These are phyloP conservation scores for Sylvia borin DNA, from an alignment of 2,797 vertebrate genomes.

Conservation along the genomic window DNA sequence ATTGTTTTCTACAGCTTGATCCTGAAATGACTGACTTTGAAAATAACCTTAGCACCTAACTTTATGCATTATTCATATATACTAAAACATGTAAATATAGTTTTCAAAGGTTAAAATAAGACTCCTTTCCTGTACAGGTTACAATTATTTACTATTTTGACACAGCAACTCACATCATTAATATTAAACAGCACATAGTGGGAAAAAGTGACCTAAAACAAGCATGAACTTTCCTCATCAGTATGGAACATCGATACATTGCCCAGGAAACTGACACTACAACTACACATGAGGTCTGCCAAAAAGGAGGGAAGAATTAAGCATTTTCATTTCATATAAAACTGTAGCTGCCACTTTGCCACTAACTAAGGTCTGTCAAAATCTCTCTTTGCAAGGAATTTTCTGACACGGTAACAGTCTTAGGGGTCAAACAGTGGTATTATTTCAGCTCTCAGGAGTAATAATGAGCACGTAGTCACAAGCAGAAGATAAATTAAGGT, in stretches of 20 bases:
- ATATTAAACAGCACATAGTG: not conserved
- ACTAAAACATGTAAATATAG: constrained; percentile 51
- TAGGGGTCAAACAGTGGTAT: not conserved
- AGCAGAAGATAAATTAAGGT: not conserved
- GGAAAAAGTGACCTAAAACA: not conserved
- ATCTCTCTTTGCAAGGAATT: not conserved
- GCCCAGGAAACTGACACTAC: not conserved
- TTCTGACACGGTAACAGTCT: not conserved
- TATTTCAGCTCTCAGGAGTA: not conserved
- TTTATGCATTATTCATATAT: constrained; percentile 63
- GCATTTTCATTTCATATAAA: not conserved
- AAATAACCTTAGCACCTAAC: constrained; percentile 26
- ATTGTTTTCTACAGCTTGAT: constrained; percentile 24
- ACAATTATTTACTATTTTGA: constrained; percentile 46
- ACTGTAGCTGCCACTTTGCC: not conserved
- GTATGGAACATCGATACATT: not conserved
- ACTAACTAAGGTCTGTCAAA: not conserved
- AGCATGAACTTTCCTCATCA: not conserved
- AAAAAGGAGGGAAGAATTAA: not conserved
- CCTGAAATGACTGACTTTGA: constrained; percentile 38
- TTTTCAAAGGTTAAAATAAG: constrained; percentile 64
- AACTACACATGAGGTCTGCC: not conserved
- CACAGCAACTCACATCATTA: not conserved
- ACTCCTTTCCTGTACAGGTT: constrained; percentile 10
- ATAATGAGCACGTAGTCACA: not conserved